Evolutionary conservation across 2,797 vertebrate genomes (phyloP).

Genomic region (Psittacula derbiana): DNA sequence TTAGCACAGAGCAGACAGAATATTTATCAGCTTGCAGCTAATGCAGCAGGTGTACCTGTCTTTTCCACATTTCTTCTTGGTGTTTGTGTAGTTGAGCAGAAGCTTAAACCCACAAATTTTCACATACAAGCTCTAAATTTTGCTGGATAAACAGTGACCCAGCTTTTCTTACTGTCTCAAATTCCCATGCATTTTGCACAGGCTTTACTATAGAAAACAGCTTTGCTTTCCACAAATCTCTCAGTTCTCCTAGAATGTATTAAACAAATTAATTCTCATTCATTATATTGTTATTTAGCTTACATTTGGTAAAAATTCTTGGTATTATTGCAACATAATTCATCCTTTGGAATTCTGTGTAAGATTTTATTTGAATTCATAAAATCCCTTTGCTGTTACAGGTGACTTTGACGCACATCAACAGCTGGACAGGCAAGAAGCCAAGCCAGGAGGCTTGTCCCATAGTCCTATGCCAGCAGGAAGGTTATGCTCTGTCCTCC

Average conservation of each 20-base stretch:
- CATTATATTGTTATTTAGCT: background rate
- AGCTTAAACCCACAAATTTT: background rate
- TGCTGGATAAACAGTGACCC: background rate
- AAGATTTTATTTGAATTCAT: background rate
- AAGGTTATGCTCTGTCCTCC: background rate
- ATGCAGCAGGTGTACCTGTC: conserved; percentile 14
- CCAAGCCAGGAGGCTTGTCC: background rate
- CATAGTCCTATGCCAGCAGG: background rate
- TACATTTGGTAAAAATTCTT: background rate
- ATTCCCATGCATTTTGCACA: background rate
- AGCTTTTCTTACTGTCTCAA: background rate
- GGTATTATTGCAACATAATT: background rate
- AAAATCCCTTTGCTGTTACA: background rate
- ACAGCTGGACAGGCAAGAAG: conserved; percentile 15
- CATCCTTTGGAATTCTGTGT: background rate
- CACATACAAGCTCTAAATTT: background rate
- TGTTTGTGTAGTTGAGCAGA: background rate
- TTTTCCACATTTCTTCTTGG: background rate
- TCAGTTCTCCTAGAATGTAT: background rate
- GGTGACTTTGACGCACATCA: background rate
- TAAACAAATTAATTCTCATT: background rate
- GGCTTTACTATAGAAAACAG: background rate
- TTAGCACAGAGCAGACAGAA: background rate
- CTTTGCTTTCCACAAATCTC: background rate
- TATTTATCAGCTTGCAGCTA: conserved; percentile 28